Base-by-base conservation (phyloP, 2,113 vertebrate genomes). In the Apus apus region DNA sequence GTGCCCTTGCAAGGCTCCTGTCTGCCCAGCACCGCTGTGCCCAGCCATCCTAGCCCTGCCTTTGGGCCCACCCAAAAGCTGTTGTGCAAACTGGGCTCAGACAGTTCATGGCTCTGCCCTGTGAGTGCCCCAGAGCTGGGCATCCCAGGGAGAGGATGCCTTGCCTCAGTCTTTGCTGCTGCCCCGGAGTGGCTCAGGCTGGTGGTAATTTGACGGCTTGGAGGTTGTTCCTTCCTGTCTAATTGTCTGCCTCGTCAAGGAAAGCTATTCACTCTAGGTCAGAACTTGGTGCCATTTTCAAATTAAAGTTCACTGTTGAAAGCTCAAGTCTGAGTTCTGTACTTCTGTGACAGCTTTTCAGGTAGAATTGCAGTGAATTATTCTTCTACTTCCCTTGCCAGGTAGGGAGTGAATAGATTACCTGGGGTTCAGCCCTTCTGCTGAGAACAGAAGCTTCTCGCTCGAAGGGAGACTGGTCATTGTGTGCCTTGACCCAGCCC, bases 361-460 rank as follows among this genome's bases (percentile, higher is more conserved):
- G 89, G 73, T 76, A 43, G n/a, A 93, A 87, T 36, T 80, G 74
- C 72, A 34, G 74, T 60, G 78, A 92, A 75, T 86, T 91, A 71
- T 62, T 92, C 62, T 94, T 43, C 61, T 62, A 43, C 87, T 89
- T 95, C 60, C 18, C 21, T 86, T 81, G 48, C 81, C 62, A 68
- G 54, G 65, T 87, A 65, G 80, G 48, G 89, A 97, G 68, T 73
- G 93, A 95, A 94, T 88, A 48, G 93, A 93, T 94, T 96, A 90
- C 87, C 79, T 54, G 76, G 82, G 62, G 88, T 74, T 94, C 34
- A 6, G 79, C 72, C 90, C 92, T 94, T 92, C 74, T 80, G 53
- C 79, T 58, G 57, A 65, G 83, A 94, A 86, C 90, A 92, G 93
- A 92, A 83, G 89, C 77, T 66, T 85, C 68, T 89, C 4, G 1